These are phyloP conservation scores for Clistopyga incitator DNA, from an alignment of 2,888 invertebrate genomes.

Conservation along the genomic window DNA sequence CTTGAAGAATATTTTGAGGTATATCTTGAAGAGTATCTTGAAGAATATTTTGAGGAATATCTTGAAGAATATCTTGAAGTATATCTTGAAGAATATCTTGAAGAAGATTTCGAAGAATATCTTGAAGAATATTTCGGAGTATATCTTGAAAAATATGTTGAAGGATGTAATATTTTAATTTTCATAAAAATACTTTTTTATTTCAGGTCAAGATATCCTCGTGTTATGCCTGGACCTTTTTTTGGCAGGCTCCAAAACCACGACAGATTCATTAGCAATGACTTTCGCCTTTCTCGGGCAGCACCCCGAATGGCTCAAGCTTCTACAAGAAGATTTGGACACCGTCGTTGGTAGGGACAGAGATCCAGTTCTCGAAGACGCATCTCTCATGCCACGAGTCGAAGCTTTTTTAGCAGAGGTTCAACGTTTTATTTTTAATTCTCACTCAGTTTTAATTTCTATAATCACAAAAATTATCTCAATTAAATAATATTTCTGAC, in stretches of 20 bases:
- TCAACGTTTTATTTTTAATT: constrained; percentile 24
- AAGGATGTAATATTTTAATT: too few relatives aligned
- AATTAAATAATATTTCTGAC: constrained; percentile 9
- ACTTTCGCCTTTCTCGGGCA: constrained; percentile 87
- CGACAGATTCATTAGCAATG: constrained; percentile 88
- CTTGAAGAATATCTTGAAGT: too few relatives aligned
- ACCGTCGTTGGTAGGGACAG: constrained; percentile 86
- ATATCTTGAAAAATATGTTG: too few relatives aligned
- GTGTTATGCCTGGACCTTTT: constrained; percentile 88
- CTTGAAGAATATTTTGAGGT: too few relatives aligned
- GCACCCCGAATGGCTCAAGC: constrained; percentile 86
- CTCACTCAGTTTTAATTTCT: not conserved
- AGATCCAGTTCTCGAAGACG: constrained; percentile 86
- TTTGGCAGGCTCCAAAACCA: constrained; percentile 90
- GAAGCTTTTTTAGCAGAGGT: constrained; percentile 82
- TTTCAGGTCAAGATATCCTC: constrained; percentile 82
- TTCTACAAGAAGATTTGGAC: constrained; percentile 87
- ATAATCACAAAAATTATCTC: not conserved
- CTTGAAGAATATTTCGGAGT: too few relatives aligned
- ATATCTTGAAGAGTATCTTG: too few relatives aligned
- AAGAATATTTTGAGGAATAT: too few relatives aligned
- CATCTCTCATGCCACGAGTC: constrained; percentile 79
- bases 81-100: too few relatives aligned
- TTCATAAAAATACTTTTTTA: constrained; percentile 40
- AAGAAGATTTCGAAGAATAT: too few relatives aligned